Evolutionary conservation across 2,113 vertebrate species (phyloP).

Genomic region (Tragelaphus buxtoni): DNA sequence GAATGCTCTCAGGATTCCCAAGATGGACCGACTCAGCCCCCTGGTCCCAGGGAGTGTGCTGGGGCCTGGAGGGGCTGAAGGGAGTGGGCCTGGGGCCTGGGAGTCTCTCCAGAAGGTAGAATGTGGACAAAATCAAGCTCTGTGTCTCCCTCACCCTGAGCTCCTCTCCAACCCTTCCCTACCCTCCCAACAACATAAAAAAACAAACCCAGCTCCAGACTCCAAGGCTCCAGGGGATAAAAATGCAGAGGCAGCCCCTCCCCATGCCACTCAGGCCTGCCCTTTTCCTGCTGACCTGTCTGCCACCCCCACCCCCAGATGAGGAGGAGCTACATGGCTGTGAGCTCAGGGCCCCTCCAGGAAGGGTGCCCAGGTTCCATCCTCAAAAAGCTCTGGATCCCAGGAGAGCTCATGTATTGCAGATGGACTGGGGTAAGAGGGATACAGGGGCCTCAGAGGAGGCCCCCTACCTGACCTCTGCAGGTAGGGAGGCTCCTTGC

Average conservation of each 20-base stretch:
- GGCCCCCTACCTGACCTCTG: background rate
- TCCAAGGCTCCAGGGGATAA: background rate
- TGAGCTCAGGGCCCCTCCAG: background rate
- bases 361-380: background rate
- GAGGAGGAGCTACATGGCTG: no score
- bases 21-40: background rate
- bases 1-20: background rate
- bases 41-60: background rate
- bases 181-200: background rate
- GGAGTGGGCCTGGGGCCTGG: background rate
- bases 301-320: accelerated
- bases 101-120: background rate
- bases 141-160: background rate
- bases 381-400: no score
- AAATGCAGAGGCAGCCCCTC: background rate
- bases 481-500: background rate
- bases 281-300: background rate
- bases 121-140: background rate
- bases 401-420: background rate
- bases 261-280: background rate
- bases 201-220: background rate
- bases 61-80: background rate
- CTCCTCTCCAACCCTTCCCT: background rate
- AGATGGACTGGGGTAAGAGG: background rate
- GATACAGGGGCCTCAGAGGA: background rate